Evolutionary conservation across 2,113 vertebrate species (phyloP).

Genomic region (Acanthochromis polyacanthus): DNA sequence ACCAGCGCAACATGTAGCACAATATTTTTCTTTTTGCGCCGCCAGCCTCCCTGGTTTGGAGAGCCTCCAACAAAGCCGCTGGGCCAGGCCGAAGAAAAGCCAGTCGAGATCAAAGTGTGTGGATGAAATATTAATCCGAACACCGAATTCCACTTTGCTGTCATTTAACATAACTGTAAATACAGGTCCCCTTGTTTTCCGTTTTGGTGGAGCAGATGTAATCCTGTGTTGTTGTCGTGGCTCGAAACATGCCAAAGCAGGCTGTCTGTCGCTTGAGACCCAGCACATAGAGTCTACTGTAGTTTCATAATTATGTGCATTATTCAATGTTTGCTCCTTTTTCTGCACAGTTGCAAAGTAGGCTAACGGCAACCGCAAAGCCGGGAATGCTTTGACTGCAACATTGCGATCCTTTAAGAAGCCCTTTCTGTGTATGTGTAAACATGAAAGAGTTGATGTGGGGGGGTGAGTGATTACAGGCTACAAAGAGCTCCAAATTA

Average conservation of each 20-base stretch:
- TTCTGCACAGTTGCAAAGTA: constrained; percentile 14
- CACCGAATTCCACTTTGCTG: constrained; percentile 16
- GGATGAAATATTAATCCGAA: constrained; percentile 45
- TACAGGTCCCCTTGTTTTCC: background rate
- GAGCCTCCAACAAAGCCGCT: constrained; percentile 15
- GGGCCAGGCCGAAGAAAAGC: constrained; percentile 7
- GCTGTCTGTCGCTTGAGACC: constrained; percentile 22
- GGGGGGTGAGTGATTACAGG: background rate
- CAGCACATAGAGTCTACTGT: constrained; percentile 7
- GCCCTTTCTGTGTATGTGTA: background rate
- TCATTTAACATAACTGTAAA: constrained; percentile 24
- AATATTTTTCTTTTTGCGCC: background rate
- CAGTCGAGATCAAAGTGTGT: background rate
- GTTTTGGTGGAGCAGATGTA: background rate
- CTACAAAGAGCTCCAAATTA: constrained; percentile 29
- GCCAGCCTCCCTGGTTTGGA: constrained; percentile 17
- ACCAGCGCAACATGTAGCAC: background rate
- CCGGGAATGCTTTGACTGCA: background rate
- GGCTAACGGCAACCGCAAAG: background rate
- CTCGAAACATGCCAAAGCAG: background rate
- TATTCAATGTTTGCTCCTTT: constrained; percentile 25
- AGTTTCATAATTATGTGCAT: constrained; percentile 47
- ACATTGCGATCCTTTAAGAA: background rate
- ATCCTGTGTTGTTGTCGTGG: background rate
- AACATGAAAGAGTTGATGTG: constrained; percentile 26